Base-by-base conservation (phyloP, 2,113 vertebrate genomes). In the Ceyx margarethae region DNA sequence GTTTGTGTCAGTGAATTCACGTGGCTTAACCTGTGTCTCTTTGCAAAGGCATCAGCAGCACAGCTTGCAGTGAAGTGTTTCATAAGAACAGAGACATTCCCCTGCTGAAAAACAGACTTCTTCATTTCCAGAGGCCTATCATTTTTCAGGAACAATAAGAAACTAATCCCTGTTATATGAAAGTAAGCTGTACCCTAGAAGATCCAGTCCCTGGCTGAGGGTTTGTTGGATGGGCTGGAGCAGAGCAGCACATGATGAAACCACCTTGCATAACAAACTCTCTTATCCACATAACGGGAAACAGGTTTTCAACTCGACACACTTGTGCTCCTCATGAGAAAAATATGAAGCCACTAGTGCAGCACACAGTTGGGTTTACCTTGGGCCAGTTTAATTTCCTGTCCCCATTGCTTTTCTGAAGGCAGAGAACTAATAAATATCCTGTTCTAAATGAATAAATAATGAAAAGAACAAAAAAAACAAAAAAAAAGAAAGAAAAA, bases 301-400 rank as follows among this genome's bases (percentile, higher is more conserved):
- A 53, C 82, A 88, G 66, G 66, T 74, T 91, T 43, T 56, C 66
- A 31, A 13, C 37, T 35, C 50, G 76, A 61, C 64, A 78, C 25
- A 50, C n/a, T 93, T 92, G 86, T 56, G n/a, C 31, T 81, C 7
- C 1, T 92, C 74, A 94, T 81, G 66, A 65, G 91, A 93, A 92
- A 91, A 87, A 79, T 90, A 93, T 95, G 91, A 94, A 87, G 57
- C 37, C 60, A 35, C 71, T 65, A 10, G 67, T 84, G 89, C 92
- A 92, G 60, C 78, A 82, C 66, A 54, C 33, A 75, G 25, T 57
- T 56, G 45, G 67, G 80, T 90, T 95, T 95, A 95, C 91, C 85
- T 92, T 93, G 90, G 87, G 91, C 92, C 74, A 56, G 14, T 94
- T 96, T 96, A 96, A 96, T 97, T 96, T 97, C 96, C 96, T 96